Percentiles rank a stretch among this genome's conserved stretches.
These are phyloP conservation scores for Lacerta bilineata DNA, from an alignment of 2,797 vertebrate species.

Conservation along the genomic window DNA sequence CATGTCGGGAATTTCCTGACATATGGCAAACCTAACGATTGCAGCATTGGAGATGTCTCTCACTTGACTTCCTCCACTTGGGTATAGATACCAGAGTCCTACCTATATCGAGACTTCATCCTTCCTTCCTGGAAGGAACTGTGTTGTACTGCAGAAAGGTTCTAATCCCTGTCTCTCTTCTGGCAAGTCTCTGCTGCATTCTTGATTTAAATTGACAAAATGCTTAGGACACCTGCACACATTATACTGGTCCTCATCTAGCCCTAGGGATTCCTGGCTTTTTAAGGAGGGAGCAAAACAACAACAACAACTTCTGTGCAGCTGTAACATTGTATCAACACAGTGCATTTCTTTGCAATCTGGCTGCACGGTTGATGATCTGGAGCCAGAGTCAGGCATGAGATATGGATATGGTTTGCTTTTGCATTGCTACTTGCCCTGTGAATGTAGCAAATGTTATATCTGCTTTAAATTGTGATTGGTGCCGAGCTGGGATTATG, in stretches of 20 bases:
- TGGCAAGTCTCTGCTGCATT: background rate
- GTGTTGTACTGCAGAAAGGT: background rate
- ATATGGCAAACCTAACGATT: background rate
- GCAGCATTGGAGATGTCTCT: background rate
- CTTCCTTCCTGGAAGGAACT: background rate
- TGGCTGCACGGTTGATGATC: background rate
- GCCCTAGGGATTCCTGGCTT: too few species aligned
- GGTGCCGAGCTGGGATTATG: background rate
- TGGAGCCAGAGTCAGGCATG: background rate
- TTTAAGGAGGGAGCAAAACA: background rate
- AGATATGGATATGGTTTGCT: background rate
- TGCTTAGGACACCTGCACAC: background rate
- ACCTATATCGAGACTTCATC: background rate
- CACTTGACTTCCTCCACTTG: background rate
- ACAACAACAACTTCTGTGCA: background rate
- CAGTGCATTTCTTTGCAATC: background rate
- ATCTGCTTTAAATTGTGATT: background rate
- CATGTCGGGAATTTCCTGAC: too few species aligned
- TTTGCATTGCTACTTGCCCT: background rate
- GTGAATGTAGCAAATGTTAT: background rate
- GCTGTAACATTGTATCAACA: background rate
- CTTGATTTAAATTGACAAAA: background rate
- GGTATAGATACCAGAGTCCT: background rate
- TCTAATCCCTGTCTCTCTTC: background rate
- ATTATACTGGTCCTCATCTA: background rate